Conservation (phyloP, 2,797 vertebrate species). For the Microctenopoma stevenorrisi region DNA sequence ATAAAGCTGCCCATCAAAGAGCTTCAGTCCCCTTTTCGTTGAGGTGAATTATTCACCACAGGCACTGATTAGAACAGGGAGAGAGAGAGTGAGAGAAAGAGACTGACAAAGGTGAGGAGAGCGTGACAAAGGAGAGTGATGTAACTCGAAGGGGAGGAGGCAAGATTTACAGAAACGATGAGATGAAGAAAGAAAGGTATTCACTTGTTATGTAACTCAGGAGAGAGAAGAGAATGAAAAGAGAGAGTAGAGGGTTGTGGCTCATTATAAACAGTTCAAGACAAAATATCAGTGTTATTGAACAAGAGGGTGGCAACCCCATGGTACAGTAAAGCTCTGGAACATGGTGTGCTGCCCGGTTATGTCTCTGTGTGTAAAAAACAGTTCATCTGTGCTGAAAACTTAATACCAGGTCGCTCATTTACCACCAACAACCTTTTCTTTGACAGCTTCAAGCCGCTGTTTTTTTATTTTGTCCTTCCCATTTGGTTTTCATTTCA, state of each 20-base stretch:
- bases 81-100: constrained; percentile 39
- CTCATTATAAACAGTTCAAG: constrained; percentile 24
- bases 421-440: constrained; percentile 16
- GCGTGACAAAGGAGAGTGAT: constrained; percentile 51
- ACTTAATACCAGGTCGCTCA: neutral
- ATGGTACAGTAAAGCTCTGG: neutral
- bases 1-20: constrained; percentile 84
- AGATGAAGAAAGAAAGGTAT: constrained; percentile 35
- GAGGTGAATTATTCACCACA: constrained; percentile 84
- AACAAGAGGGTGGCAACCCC: constrained; percentile 22
- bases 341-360: neutral
- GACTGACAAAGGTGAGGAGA: constrained; percentile 59
- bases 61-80: constrained; percentile 79
- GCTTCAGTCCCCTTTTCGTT: constrained; percentile 68
- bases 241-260: constrained; percentile 21
- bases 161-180: constrained; percentile 26
- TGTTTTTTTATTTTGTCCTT: neutral
- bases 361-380: constrained; percentile 6
- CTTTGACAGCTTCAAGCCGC: neutral
- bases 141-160: constrained; percentile 35
- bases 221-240: constrained; percentile 13
- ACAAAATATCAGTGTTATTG: constrained; percentile 32
- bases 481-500: neutral
- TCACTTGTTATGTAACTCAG: constrained; percentile 45
- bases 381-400: neutral